phyloP scores from a whole-genome alignment of 1,140 invertebrate genomes.

The Temnothorax nylanderi region DNA sequence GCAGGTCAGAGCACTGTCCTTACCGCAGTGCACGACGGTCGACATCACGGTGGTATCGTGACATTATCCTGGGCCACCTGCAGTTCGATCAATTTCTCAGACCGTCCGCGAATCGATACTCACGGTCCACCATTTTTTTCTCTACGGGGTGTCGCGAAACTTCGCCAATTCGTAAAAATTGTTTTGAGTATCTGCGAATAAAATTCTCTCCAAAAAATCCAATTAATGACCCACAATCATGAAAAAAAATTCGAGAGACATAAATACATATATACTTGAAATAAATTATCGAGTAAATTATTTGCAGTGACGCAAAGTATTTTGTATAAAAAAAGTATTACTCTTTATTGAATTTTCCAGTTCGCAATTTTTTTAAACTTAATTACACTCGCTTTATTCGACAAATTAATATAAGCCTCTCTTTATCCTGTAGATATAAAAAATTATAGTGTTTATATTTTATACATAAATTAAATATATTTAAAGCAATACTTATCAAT shows the following conservation, averaged over 20 bases:
- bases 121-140: constrained; percentile 58
- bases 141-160: constrained; percentile 55
- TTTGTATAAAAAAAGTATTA: background rate
- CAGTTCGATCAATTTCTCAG: constrained; percentile 83
- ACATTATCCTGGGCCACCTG: constrained; percentile 76
- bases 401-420: background rate
- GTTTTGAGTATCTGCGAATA: background rate
- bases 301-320: background rate
- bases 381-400: background rate
- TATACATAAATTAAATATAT: background rate
- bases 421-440: background rate
- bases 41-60: constrained; percentile 66
- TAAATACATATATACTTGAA: background rate
- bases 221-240: background rate
- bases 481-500: background rate
- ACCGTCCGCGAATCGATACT: constrained; percentile 55
- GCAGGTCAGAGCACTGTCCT: constrained; percentile 46
- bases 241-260: background rate
- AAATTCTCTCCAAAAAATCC: background rate
- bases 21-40: constrained; percentile 64
- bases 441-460: background rate
- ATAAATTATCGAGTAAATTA: background rate
- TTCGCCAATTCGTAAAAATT: background rate
- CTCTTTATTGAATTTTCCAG: background rate
- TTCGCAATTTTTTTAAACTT: background rate